Evolutionary conservation across 2,888 invertebrate genomes (phyloP).

Genomic region (Limnephilus marmoratus): DNA sequence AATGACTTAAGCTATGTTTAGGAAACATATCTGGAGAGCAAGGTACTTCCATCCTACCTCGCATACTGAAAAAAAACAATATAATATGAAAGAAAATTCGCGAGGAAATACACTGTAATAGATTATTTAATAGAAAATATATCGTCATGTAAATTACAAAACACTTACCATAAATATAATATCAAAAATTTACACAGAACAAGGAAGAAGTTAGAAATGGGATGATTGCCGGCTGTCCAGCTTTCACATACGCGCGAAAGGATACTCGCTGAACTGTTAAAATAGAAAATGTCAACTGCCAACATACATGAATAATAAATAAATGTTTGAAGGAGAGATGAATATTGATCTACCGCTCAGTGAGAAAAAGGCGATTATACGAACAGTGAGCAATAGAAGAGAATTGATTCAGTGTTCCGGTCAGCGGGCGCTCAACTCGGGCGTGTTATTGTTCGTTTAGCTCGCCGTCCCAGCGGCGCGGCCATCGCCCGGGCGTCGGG

Average conservation of each 20-base stretch:
- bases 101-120: too few species aligned
- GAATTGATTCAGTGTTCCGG: constrained; percentile 9
- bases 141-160: too few species aligned
- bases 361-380: neutral
- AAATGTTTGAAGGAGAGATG: neutral
- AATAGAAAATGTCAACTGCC: neutral
- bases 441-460: constrained; percentile 34
- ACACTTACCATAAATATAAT: too few species aligned
- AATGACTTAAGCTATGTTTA: neutral
- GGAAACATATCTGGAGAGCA: neutral
- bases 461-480: constrained; percentile 19
- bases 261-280: neutral
- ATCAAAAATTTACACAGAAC: too few species aligned
- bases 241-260: too few species aligned
- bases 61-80: too few species aligned
- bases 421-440: constrained; percentile 25
- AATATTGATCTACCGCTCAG: neutral
- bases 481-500: neutral
- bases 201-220: too few species aligned
- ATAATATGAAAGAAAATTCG: too few species aligned
- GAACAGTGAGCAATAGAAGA: constrained; percentile 14
- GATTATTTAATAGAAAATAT: too few species aligned
- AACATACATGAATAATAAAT: neutral
- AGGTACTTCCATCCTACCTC: too few species aligned
- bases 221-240: too few species aligned